Conservation (phyloP, 37 sponge, comb jelly and placozoan species). For the Beroe forskalii region DNA sequence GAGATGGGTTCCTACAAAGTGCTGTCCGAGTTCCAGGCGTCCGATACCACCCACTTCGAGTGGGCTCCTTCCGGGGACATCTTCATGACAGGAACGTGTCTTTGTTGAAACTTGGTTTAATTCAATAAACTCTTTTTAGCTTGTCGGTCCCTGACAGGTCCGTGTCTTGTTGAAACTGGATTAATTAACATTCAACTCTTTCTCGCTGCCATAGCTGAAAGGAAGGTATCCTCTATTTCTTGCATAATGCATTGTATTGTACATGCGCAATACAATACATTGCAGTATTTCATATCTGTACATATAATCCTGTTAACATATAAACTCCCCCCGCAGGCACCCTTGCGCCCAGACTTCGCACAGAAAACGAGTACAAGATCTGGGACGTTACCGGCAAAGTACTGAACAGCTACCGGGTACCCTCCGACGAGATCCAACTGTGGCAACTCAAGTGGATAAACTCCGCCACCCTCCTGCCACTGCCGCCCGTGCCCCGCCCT, state of each 20-base stretch:
- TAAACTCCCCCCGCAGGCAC: conserved; percentile 59
- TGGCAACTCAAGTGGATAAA: conserved; percentile 61
- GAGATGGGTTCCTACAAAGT: conserved; percentile 12
- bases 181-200: no score
- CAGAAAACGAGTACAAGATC: conserved; percentile 67
- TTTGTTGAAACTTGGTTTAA: no score
- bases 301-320: no score
- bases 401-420: conserved; percentile 6
- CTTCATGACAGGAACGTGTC: conserved; percentile 59
- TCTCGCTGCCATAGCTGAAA: no score
- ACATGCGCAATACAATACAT: no score
- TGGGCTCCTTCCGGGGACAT: conserved; percentile 66
- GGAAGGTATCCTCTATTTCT: no score
- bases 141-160: no score
- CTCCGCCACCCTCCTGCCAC: conserved; percentile 18
- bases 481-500: conserved; percentile 26
- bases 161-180: no score
- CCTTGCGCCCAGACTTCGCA: conserved; percentile 65
- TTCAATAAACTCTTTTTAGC: no score
- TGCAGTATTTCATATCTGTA: no score
- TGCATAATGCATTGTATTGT: no score
- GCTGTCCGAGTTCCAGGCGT: conserved; percentile 19
- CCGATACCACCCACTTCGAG: conserved; percentile 66
- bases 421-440: conserved; percentile 35
- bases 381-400: conserved; percentile 66